Base-by-base conservation (phyloP, 1,140 invertebrate species). In the Tetragnatha versicolor region DNA sequence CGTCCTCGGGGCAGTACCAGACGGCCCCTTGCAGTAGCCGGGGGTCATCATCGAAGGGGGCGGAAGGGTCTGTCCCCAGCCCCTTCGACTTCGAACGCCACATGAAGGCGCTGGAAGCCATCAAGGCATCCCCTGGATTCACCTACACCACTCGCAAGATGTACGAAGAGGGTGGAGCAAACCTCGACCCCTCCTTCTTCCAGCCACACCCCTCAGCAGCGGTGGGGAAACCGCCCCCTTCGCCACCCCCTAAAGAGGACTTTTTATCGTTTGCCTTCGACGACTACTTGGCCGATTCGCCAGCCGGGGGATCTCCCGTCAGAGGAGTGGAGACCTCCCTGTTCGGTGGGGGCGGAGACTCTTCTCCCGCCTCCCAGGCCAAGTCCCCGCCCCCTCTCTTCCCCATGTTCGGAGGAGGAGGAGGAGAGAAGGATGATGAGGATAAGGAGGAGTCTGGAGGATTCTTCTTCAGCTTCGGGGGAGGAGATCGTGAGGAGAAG, bases 1-100 rank as follows among this genome's bases (percentile, higher is more conserved):
- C n/a, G n/a, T n/a, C n/a, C n/a, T n/a, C n/a, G n/a, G n/a, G n/a
- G n/a, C n/a, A n/a, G n/a, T n/a, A n/a, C n/a, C n/a, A n/a, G n/a
- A n/a, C n/a, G n/a, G n/a, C n/a, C n/a, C n/a, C n/a, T n/a, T n/a
- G n/a, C n/a, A n/a, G n/a, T n/a, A n/a, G 12, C 39, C 7, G 17
- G 39, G 17, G 39, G 17, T 17, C 39, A 7, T 17, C 7, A 42
- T 42, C 39, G 17, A 17, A 42, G 7, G 17, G 17, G 17, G 7
- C 39, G 17, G 39, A 42, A 42, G 7, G 17, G 20, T 7, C 20
- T 3, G 31, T 22, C 27, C 9, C 2, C 3, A 75, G 70, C 29
- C 70, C 70, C 7, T 75, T 75, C 37, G 58, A 75, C 20, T 63
- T 75, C 27, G 39, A 75, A n/a, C 61, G 63, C 33, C 70, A 75